A percentile compares a stretch with the other conserved stretches of the same genome.
These are phyloP conservation scores for Eumerus sabulonum DNA, from an alignment of 2,888 invertebrate genomes.

Conservation along the genomic window DNA sequence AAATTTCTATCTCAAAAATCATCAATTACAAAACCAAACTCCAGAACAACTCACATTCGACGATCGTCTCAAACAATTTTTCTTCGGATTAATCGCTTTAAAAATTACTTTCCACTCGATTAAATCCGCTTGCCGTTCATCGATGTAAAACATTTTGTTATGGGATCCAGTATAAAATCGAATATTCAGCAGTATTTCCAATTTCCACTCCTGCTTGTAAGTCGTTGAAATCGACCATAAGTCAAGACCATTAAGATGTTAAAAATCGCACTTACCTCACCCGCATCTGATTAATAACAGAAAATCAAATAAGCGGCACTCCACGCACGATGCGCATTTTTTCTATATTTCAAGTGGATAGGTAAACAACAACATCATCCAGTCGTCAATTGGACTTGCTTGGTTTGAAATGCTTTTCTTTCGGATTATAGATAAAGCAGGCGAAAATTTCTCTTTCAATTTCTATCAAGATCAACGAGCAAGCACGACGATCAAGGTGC, in stretches of 20 bases:
- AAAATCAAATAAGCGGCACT: conserved; percentile 59
- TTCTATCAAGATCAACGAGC: conserved; percentile 62
- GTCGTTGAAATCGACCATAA: conserved; percentile 44
- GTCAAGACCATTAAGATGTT: conserved; percentile 58
- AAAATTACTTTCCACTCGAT: conserved; percentile 63
- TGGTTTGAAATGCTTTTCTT: conserved; percentile 10
- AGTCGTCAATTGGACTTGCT: conserved; percentile 11
- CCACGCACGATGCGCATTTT: conserved; percentile 30
- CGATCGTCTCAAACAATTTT: conserved; percentile 9
- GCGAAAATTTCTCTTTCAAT: conserved; percentile 65
- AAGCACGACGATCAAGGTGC: conserved; percentile 7
- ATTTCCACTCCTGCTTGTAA: background rate
- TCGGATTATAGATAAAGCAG: conserved; percentile 38
- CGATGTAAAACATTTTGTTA: too few relatives aligned
- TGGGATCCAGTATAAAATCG: too few relatives aligned
- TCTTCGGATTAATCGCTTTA: conserved; percentile 50
- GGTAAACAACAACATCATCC: conserved; percentile 29
- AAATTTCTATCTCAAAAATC: too few relatives aligned
- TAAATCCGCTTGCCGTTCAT: conserved; percentile 17
- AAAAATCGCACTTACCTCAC: conserved; percentile 41
- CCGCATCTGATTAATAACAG: conserved; percentile 6
- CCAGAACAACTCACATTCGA: too few relatives aligned
- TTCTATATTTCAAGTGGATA: conserved; percentile 4
- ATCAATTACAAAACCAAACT: too few relatives aligned
- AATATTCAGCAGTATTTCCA: background rate